phyloP scores from a whole-genome alignment of 2,888 invertebrate genomes.

The Drosophila bunnanda region DNA sequence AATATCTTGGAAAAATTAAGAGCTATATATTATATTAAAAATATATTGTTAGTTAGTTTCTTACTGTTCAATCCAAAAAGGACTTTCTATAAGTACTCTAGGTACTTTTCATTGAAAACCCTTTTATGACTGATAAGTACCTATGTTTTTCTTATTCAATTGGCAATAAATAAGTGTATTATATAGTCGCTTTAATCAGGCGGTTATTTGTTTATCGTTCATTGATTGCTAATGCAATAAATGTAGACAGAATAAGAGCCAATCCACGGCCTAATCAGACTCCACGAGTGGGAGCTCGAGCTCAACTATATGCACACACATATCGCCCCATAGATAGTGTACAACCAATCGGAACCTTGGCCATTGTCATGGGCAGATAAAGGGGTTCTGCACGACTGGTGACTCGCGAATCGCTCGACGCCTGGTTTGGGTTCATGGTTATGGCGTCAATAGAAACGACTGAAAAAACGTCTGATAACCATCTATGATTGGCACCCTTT shows the following conservation, averaged over 20 bases:
- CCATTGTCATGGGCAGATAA: constrained; percentile 28
- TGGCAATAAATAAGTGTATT: constrained; percentile 3
- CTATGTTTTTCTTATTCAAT: not conserved
- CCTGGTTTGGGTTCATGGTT: constrained; percentile 2
- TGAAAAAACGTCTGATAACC: constrained; percentile 9
- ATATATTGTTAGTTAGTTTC: too few species aligned
- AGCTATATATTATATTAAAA: too few species aligned
- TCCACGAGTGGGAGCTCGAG: not conserved
- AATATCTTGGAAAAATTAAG: not conserved
- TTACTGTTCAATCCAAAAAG: too few species aligned
- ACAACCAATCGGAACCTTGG: constrained; percentile 15
- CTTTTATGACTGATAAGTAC: not conserved
- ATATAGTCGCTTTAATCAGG: not conserved
- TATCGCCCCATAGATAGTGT: constrained; percentile 19
- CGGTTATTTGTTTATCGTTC: constrained; percentile 10
- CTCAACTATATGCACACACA: not conserved
- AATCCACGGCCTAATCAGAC: not conserved
- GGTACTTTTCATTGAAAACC: not conserved
- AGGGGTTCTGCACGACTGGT: not conserved
- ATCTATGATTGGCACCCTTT: constrained; percentile 15
- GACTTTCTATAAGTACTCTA: too few species aligned
- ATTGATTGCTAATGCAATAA: constrained; percentile 24
- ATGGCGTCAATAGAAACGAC: constrained; percentile 14
- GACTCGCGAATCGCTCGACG: not conserved
- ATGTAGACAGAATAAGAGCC: constrained; percentile 3